Base-by-base conservation (phyloP, 2,113 vertebrate species). In the Thryonomys swinderianus region DNA sequence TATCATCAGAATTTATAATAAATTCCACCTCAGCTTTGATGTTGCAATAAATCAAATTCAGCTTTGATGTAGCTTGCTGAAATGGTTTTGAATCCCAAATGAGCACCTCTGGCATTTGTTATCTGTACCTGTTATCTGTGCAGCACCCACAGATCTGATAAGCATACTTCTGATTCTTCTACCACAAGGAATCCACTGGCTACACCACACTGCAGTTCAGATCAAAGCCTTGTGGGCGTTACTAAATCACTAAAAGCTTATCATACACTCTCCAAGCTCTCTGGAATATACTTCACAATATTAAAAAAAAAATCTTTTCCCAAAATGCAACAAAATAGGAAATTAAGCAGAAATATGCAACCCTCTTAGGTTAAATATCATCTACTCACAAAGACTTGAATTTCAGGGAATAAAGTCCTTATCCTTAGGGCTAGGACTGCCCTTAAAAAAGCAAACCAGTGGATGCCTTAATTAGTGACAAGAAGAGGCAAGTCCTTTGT, bases 401-500 rank as follows among this genome's bases (percentile, higher is more conserved):
- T 66, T 83, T 89, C 23, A 64, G 67, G 84, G 94, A 87, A 94
- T 87, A 86, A 94, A 74, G 69, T 90, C 62, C 81, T 85, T 42
- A 76, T 81, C 92, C 90, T 92, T 71, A 84, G 64, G 69, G 92
- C 51, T 71, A 94, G 80, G 71, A 57, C 5, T 90, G 59, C 53
- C 92, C 86, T 95, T 27, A 51, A 74, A 34, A 59, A 40, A 79
- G 57, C 59, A 85, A 93, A 42, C 5, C 34, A 40, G 13, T 25
- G 45, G 79, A 79, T 62, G 7, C 84, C 90, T 94, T 90, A 84
- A 88, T 91, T 91, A 90, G 45, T 8, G 20, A 84, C 94, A 79
- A 96, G 93, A 89, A 81, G 74, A 91, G 88, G 90, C 89, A 73
- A 93, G 95, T 25, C 74, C 93, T 32, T 37, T 12, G 42, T 37